A percentile compares a stretch with the other conserved stretches of the same genome.
phyloP scores from a whole-genome alignment of 2,113 vertebrate species.

The Crypturellus undulatus region DNA sequence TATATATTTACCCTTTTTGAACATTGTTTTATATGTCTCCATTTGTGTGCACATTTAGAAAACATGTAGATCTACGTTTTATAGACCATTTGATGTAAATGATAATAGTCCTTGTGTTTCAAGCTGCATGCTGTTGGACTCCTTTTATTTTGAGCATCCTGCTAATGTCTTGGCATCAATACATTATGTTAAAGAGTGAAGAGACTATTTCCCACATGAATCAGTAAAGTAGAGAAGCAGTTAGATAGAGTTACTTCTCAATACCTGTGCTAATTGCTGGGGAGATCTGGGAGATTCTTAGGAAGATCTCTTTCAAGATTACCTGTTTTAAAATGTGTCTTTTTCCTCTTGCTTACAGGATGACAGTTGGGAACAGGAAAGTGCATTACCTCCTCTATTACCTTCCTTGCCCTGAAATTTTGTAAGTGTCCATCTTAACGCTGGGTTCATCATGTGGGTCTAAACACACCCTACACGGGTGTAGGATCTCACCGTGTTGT shows the following conservation, averaged over 20 bases:
- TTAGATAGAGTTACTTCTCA: background rate
- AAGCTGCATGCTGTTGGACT: background rate
- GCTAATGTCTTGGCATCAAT: background rate
- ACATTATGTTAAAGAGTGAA: background rate
- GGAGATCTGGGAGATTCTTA: background rate
- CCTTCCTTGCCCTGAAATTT: conserved; percentile 73
- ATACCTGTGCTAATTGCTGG: background rate
- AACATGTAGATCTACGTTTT: background rate
- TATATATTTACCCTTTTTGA: background rate
- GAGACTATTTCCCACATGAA: background rate
- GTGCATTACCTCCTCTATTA: conserved; percentile 63
- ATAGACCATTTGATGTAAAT: background rate
- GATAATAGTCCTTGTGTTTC: background rate
- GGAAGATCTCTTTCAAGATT: background rate
- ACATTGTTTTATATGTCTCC: background rate
- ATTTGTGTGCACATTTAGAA: background rate
- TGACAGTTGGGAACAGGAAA: background rate
- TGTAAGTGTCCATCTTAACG: conserved; percentile 47
- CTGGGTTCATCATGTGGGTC: background rate
- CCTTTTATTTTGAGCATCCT: background rate
- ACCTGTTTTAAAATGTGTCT: background rate
- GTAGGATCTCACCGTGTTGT: background rate
- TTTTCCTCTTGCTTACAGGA: conserved; percentile 43
- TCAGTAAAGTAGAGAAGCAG: background rate
- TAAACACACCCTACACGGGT: background rate